These are phyloP conservation scores for Anoplius nigerrimus DNA, from an alignment of 2,888 invertebrate species.

Conservation along the genomic window DNA sequence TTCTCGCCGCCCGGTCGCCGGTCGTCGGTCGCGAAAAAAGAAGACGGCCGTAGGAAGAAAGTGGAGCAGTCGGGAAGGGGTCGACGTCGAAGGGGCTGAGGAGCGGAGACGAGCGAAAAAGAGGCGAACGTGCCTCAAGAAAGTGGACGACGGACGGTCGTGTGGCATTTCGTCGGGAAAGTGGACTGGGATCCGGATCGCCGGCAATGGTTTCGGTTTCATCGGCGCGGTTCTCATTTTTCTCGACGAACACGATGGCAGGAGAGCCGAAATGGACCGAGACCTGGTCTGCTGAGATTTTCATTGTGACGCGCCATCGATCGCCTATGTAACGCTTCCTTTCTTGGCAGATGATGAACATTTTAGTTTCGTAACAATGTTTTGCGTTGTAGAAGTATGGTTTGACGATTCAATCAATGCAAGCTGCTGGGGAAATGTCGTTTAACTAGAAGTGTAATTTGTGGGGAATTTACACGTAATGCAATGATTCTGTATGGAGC, in stretches of 20 bases:
- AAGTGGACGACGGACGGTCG: slow-evolving; percentile 49
- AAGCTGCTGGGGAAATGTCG: too few relatives aligned
- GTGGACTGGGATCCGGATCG: slow-evolving; percentile 48
- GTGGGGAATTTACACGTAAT: too few relatives aligned
- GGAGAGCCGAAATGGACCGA: slow-evolving; percentile 23
- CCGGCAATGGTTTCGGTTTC: slow-evolving; percentile 53
- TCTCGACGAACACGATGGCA: slow-evolving; percentile 14
- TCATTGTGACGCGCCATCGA: too few relatives aligned
- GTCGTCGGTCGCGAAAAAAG: slow-evolving; percentile 15
- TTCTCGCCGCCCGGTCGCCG: slow-evolving; percentile 7
- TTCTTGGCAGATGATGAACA: too few relatives aligned
- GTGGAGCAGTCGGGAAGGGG: slow-evolving; percentile 28
- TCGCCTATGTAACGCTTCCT: too few relatives aligned
- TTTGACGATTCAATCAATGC: too few relatives aligned
- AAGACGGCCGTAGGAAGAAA: slow-evolving; percentile 24
- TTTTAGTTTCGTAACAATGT: too few relatives aligned
- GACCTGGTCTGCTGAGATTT: not conserved
- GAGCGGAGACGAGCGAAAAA: not conserved
- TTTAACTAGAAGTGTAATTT: too few relatives aligned
- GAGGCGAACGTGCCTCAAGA: slow-evolving; percentile 34
- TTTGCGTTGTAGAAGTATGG: too few relatives aligned
- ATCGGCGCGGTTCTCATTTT: slow-evolving; percentile 47
- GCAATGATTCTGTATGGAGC: too few relatives aligned
- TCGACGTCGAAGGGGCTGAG: slow-evolving; percentile 7
- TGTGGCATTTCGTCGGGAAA: slow-evolving; percentile 50